Percentiles rank a stretch among this genome's conserved stretches.
Conservation (phyloP, 2,797 vertebrate species). For the Molossus alvarezi region DNA sequence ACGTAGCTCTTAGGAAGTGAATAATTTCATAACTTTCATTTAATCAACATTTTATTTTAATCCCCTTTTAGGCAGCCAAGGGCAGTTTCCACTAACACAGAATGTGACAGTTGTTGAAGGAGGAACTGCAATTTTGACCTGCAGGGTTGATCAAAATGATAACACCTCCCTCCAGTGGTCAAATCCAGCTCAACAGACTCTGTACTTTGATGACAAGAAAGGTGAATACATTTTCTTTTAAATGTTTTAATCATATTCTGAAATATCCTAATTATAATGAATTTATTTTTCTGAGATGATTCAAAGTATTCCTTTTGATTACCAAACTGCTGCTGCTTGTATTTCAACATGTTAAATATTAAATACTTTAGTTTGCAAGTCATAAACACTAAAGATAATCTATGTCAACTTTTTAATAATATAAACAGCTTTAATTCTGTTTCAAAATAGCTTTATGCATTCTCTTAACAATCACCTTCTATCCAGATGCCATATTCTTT, state of each 20-base stretch:
- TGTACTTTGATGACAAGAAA: conserved; percentile 99
- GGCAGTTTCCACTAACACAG: conserved; percentile 98
- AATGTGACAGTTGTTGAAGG: conserved; percentile 98
- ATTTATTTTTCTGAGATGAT: conserved; percentile 84
- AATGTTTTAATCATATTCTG: conserved; percentile 79
- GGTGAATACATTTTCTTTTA: conserved; percentile 91
- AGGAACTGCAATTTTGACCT: conserved; percentile 97
- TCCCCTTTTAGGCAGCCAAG: conserved; percentile 92
- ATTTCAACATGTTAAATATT: conserved; percentile 86
- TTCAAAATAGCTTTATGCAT: conserved; percentile 65
- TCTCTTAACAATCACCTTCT: conserved; percentile 51
- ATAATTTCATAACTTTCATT: conserved; percentile 81
- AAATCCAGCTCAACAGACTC: conserved; percentile 99
- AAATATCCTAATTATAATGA: conserved; percentile 82
- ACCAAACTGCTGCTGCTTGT: conserved; percentile 79
- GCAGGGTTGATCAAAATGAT: conserved; percentile 99
- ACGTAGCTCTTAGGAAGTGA: conserved; percentile 63
- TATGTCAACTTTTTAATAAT: conserved; percentile 86
- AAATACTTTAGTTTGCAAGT: conserved; percentile 83
- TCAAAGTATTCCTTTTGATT: conserved; percentile 86
- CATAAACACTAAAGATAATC: conserved; percentile 84
- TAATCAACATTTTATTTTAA: conserved; percentile 78
- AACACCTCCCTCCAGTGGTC: conserved; percentile 99
- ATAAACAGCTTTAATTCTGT: conserved; percentile 84
- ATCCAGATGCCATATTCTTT: background rate